Evolutionary conservation across 2,797 vertebrate genomes (phyloP).

Genomic region (Malurus leucopterus): DNA sequence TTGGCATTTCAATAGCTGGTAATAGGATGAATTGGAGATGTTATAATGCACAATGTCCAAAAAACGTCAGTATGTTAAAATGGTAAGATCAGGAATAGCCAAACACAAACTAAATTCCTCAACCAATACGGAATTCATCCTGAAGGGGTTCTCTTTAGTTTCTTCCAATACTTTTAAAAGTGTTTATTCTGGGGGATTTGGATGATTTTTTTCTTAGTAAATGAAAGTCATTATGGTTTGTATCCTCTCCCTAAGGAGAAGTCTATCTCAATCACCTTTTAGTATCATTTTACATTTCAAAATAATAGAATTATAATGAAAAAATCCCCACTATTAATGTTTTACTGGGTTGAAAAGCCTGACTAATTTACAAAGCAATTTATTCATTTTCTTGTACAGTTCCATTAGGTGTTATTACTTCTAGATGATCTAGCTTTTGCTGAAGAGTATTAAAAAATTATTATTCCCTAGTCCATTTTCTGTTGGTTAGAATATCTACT

Average conservation of each 20-base stretch:
- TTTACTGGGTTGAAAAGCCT: neutral
- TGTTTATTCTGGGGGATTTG: fast-evolving
- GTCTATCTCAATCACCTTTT: neutral
- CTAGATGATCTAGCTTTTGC: neutral
- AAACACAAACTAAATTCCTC: neutral
- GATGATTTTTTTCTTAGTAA: neutral
- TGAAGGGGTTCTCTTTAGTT: neutral
- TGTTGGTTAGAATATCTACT: neutral
- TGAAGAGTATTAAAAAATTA: neutral
- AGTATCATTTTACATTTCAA: neutral
- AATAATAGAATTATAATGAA: neutral
- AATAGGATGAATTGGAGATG: neutral
- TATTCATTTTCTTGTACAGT: neutral
- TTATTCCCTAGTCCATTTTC: neutral
- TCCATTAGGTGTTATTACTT: neutral
- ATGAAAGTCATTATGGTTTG: neutral
- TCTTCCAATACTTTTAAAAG: neutral
- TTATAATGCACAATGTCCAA: neutral
- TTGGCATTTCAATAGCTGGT: neutral
- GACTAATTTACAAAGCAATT: neutral
- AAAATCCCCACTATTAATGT: neutral
- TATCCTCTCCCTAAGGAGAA: neutral
- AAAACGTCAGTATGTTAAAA: neutral
- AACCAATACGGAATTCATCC: neutral
- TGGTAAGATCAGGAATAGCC: neutral